Percentiles rank a stretch among this genome's conserved stretches.
These are phyloP conservation scores for Tenthredo livida DNA, from an alignment of 2,888 invertebrate genomes.

Conservation along the genomic window DNA sequence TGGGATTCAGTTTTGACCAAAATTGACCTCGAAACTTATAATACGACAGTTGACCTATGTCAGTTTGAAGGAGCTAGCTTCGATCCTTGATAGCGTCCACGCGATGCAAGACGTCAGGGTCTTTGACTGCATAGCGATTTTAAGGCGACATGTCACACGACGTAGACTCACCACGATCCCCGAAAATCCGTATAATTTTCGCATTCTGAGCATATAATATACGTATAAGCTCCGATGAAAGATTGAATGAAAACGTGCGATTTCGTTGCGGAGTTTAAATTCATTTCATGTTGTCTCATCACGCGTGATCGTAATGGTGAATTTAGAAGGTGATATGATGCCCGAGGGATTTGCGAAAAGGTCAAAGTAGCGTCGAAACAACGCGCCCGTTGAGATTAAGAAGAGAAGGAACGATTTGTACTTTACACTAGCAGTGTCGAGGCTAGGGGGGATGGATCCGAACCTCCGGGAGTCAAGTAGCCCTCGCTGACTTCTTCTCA, in stretches of 20 bases:
- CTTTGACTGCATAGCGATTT: no score
- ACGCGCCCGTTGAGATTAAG: neutral
- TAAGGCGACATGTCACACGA: no score
- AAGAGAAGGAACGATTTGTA: neutral
- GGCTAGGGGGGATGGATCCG: neutral
- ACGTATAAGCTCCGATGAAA: neutral
- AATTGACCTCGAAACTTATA: no score
- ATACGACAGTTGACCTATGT: no score
- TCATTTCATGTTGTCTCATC: neutral
- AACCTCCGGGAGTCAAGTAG: conserved; percentile 18
- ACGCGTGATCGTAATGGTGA: neutral
- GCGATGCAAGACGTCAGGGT: no score
- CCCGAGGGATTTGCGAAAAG: neutral
- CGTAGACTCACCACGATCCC: no score
- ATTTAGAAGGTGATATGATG: neutral
- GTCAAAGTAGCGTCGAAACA: neutral
- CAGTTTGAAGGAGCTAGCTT: no score
- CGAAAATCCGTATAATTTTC: no score
- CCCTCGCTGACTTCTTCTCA: conserved; percentile 11
- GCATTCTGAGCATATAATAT: no score
- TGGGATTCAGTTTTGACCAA: no score
- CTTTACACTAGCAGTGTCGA: neutral
- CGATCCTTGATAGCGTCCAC: no score
- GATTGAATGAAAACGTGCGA: neutral
- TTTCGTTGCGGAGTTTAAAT: neutral